phyloP scores from a whole-genome alignment of 2,888 invertebrate genomes.

The Hyposoter didymator region DNA sequence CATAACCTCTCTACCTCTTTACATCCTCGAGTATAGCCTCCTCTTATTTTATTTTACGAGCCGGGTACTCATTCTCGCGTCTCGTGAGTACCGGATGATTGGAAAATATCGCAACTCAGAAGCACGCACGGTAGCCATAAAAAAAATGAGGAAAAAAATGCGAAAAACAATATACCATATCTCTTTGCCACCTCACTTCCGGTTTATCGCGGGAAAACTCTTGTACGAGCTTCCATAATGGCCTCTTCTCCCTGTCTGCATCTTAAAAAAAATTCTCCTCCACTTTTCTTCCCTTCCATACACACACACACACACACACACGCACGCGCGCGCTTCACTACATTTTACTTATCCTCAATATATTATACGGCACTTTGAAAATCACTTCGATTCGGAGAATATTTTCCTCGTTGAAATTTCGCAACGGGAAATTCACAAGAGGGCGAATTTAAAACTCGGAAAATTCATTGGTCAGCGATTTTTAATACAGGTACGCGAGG shows the following conservation, averaged over 20 bases:
- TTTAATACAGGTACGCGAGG: conserved; percentile 64
- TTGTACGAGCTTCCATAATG: conserved; percentile 29
- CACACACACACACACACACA: neutral
- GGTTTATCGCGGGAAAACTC: conserved; percentile 4
- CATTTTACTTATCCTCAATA: conserved; percentile 19
- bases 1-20: conserved; percentile 25
- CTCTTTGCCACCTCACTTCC: neutral
- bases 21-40: conserved; percentile 43
- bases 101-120: conserved; percentile 53
- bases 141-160: neutral
- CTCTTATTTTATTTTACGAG: conserved; percentile 54
- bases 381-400: conserved; percentile 15
- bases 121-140: conserved; percentile 8
- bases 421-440: neutral
- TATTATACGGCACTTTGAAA: neutral
- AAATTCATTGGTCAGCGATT: conserved; percentile 68
- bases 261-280: conserved; percentile 25
- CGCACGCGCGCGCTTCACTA: neutral
- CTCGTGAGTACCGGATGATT: conserved; percentile 58
- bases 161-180: conserved; percentile 39
- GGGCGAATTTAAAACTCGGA: conserved; percentile 46
- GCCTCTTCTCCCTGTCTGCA: conserved; percentile 20
- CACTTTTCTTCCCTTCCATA: neutral
- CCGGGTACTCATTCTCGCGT: conserved; percentile 21
- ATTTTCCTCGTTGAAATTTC: neutral